Conservation (phyloP, 2,888 invertebrate genomes). For the Lottia gigantea region DNA sequence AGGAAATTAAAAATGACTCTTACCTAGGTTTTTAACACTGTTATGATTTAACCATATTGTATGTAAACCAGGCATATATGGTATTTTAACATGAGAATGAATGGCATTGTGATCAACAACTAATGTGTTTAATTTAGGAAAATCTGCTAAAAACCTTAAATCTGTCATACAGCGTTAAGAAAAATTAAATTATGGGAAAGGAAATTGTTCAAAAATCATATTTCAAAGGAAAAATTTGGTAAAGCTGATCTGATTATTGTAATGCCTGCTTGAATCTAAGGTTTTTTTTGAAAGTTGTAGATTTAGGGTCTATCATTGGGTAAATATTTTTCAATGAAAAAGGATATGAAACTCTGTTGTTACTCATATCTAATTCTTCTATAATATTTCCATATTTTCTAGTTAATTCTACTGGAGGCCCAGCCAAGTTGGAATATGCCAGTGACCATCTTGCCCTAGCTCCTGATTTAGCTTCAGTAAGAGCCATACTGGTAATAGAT, state of each 20-base stretch:
- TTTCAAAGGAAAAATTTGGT: too few species aligned
- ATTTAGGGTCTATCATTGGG: not conserved
- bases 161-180: constrained; percentile 71
- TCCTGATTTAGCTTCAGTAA: not conserved
- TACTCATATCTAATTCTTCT: constrained; percentile 57
- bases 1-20: constrained; percentile 69
- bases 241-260: too few species aligned
- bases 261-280: too few species aligned
- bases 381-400: constrained; percentile 37
- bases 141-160: constrained; percentile 79
- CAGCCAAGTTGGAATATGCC: constrained; percentile 50
- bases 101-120: constrained; percentile 86
- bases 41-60: constrained; percentile 80
- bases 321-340: constrained; percentile 14
- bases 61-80: constrained; percentile 77
- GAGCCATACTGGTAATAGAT: not conserved
- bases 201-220: too few species aligned
- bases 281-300: too few species aligned
- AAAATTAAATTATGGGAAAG: too few species aligned
- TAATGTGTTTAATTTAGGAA: constrained; percentile 79
- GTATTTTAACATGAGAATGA: constrained; percentile 78
- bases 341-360: constrained; percentile 58
- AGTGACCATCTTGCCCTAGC: constrained; percentile 29
- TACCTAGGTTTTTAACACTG: constrained; percentile 74
- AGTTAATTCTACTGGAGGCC: constrained; percentile 47